These are phyloP conservation scores for Chionodraco myersi DNA, from an alignment of 2,113 vertebrate species.

Conservation along the genomic window DNA sequence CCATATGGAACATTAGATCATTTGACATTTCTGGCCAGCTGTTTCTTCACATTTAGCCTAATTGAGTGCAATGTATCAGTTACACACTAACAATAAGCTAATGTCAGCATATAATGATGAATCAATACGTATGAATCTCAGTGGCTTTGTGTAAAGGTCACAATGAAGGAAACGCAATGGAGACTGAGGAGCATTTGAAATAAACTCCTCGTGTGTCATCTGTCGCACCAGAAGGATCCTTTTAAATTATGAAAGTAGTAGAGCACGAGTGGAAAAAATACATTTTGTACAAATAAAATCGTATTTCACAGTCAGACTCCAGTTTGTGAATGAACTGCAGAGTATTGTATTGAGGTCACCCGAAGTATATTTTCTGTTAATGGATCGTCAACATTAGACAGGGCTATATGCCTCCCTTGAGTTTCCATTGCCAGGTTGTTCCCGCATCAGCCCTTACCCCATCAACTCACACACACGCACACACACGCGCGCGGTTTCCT, in stretches of 20 bases:
- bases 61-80: constrained; percentile 53
- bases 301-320: neutral
- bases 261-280: neutral
- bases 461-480: neutral
- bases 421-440: constrained; percentile 36
- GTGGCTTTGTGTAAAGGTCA: constrained; percentile 65
- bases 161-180: constrained; percentile 31
- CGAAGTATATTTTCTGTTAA: constrained; percentile 15
- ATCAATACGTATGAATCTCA: constrained; percentile 47
- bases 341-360: neutral
- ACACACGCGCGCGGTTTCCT: constrained; percentile 30
- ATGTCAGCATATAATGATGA: constrained; percentile 47
- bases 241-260: constrained; percentile 11
- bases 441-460: constrained; percentile 4
- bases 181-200: constrained; percentile 45
- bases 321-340: neutral
- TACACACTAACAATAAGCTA: constrained; percentile 38
- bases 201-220: constrained; percentile 31
- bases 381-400: constrained; percentile 25
- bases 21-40: constrained; percentile 8
- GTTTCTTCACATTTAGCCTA: constrained; percentile 51
- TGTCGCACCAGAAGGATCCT: constrained; percentile 39
- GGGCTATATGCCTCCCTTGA: constrained; percentile 10
- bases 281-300: too few species aligned
- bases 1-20: constrained; percentile 2